Percentiles rank a stretch among this genome's conserved stretches.
Conservation (phyloP, 2,797 vertebrate genomes). For the Chaenodraco wilsoni region DNA sequence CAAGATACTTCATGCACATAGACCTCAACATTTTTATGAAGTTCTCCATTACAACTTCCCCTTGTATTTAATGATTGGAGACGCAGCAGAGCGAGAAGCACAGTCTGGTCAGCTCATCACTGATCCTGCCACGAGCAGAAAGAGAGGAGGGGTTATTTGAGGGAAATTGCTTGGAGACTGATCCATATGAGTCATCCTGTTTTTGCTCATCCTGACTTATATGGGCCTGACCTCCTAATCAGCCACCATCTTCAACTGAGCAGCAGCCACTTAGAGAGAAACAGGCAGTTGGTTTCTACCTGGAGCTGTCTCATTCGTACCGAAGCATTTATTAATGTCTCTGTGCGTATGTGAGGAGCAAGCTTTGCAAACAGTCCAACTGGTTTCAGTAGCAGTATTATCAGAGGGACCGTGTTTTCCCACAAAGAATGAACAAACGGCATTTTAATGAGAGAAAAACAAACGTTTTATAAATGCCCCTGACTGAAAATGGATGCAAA, state of each 20-base stretch:
- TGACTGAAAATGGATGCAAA: constrained; percentile 3
- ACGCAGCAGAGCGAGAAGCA: constrained; percentile 55
- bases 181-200: constrained; percentile 70
- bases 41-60: constrained; percentile 54
- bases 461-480: not conserved
- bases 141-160: constrained; percentile 61
- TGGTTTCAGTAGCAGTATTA: constrained; percentile 25
- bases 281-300: constrained; percentile 26
- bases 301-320: constrained; percentile 31
- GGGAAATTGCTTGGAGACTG: constrained; percentile 59
- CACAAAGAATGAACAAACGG: not conserved
- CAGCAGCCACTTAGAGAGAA: constrained; percentile 9
- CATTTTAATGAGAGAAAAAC: constrained; percentile 1
- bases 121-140: constrained; percentile 48
- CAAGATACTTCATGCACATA: constrained; percentile 34
- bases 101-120: constrained; percentile 68
- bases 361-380: constrained; percentile 38
- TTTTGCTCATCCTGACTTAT: constrained; percentile 58
- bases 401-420: constrained; percentile 7
- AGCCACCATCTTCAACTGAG: constrained; percentile 31
- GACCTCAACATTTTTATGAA: constrained; percentile 58
- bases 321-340: constrained; percentile 38
- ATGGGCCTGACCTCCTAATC: constrained; percentile 51
- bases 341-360: constrained; percentile 15
- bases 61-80: constrained; percentile 61